phyloP scores from a whole-genome alignment of 1,140 invertebrate species.

The Drosophila bipectinata region DNA sequence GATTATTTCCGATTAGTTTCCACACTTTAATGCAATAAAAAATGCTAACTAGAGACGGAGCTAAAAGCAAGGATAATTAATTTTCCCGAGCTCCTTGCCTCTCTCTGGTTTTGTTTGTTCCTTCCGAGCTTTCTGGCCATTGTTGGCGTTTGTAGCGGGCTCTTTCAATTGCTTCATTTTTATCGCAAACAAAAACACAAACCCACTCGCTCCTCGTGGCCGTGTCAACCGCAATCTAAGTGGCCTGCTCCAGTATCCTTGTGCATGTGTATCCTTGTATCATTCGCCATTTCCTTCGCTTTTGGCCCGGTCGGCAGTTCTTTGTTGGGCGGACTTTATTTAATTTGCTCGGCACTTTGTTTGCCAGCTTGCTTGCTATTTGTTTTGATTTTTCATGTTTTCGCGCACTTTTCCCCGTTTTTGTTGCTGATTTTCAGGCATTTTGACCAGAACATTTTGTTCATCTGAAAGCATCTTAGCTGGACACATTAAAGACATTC shows the following conservation, averaged over 20 bases:
- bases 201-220: slow-evolving; percentile 37
- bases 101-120: slow-evolving; percentile 9
- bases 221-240: slow-evolving; percentile 54
- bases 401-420: slow-evolving; percentile 21
- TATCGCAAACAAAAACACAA: slow-evolving; percentile 39
- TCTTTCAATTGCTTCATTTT: slow-evolving; percentile 61
- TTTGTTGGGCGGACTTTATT: slow-evolving; percentile 62
- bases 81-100: slow-evolving; percentile 19
- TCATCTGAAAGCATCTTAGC: slow-evolving; percentile 12
- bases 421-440: slow-evolving; percentile 21
- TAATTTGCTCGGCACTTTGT: slow-evolving; percentile 73
- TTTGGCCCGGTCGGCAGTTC: slow-evolving; percentile 27
- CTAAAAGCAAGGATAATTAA: slow-evolving; percentile 41
- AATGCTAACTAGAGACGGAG: slow-evolving; percentile 32
- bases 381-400: slow-evolving; percentile 73
- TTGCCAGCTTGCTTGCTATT: slow-evolving; percentile 69
- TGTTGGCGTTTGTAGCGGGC: slow-evolving; percentile 39
- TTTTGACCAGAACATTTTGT: slow-evolving; percentile 26
- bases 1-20: slow-evolving; percentile 39
- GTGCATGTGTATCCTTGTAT: slow-evolving; percentile 29
- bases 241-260: slow-evolving; percentile 44
- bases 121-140: slow-evolving; percentile 12
- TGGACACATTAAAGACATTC: slow-evolving; percentile 10
- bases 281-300: slow-evolving; percentile 19
- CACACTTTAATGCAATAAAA: slow-evolving; percentile 41